Evolutionary conservation across 2,797 vertebrate species (phyloP).

Genomic region (Danio kyathit): DNA sequence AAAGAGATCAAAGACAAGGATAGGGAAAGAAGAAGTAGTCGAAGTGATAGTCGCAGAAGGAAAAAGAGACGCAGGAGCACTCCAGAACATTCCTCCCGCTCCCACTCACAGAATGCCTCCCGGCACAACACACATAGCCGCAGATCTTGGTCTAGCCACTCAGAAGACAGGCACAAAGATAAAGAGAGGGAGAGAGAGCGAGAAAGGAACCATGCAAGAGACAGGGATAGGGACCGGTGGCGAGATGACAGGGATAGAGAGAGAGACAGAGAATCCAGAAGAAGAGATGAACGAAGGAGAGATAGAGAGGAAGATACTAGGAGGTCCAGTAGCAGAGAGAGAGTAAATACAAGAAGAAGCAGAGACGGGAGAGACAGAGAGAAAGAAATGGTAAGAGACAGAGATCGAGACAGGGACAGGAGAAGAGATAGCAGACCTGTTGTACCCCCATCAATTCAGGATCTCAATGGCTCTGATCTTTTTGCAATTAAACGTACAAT

Average conservation of each 20-base stretch:
- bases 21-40: slow-evolving; percentile 67
- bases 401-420: slow-evolving; percentile 66
- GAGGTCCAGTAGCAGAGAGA: slow-evolving; percentile 72
- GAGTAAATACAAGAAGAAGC: slow-evolving; percentile 64
- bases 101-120: slow-evolving; percentile 75
- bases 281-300: slow-evolving; percentile 58
- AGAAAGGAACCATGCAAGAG: slow-evolving; percentile 57
- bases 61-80: slow-evolving; percentile 73
- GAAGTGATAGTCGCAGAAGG: slow-evolving; percentile 76
- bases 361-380: slow-evolving; percentile 68
- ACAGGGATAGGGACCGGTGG: slow-evolving; percentile 63
- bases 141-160: slow-evolving; percentile 78
- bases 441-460: slow-evolving; percentile 92
- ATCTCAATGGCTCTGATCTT: slow-evolving; percentile 90
- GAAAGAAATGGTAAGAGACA: slow-evolving; percentile 67
- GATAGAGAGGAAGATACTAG: slow-evolving; percentile 75
- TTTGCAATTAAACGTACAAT: slow-evolving; percentile 95
- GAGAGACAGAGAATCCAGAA: slow-evolving; percentile 66
- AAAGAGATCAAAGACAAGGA: slow-evolving; percentile 68
- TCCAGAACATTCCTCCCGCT: slow-evolving; percentile 71
- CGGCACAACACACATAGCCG: slow-evolving; percentile 69
- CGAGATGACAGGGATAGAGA: slow-evolving; percentile 56
- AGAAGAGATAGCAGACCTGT: slow-evolving; percentile 84
- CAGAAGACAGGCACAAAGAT: slow-evolving; percentile 68
- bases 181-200: slow-evolving; percentile 62